Evolutionary conservation across 2,888 invertebrate genomes (phyloP).

Genomic region (Dryococelus australis): DNA sequence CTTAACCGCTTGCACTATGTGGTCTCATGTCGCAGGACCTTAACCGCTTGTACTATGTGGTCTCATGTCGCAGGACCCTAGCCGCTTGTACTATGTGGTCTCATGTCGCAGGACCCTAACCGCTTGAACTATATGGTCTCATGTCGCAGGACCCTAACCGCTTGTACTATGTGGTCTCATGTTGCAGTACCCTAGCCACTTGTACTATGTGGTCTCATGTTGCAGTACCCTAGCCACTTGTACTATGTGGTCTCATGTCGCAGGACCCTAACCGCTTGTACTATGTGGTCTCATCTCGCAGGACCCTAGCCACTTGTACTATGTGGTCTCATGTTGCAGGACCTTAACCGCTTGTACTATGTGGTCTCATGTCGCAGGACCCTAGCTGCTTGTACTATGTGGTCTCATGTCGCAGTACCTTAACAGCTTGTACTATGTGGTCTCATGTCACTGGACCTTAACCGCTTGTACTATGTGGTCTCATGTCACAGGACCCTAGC

Average conservation of each 20-base stretch:
- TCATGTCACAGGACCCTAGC: constrained; percentile 61
- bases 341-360: constrained; percentile 83
- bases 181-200: constrained; percentile 66
- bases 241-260: constrained; percentile 77
- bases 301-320: constrained; percentile 81
- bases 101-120: constrained; percentile 61
- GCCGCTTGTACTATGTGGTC: constrained; percentile 88
- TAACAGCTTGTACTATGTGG: constrained; percentile 89
- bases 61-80: constrained; percentile 60
- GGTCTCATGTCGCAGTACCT: constrained; percentile 60
- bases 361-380: constrained; percentile 63
- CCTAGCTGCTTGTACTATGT: constrained; percentile 87
- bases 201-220: constrained; percentile 81
- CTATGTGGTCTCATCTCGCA: constrained; percentile 70
- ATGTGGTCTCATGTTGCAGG: constrained; percentile 67
- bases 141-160: constrained; percentile 65
- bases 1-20: constrained; percentile 87
- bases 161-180: constrained; percentile 83
- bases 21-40: constrained; percentile 60
- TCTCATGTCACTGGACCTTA: constrained; percentile 60
- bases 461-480: constrained; percentile 88
- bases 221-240: constrained; percentile 70
- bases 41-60: constrained; percentile 89
- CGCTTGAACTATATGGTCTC: constrained; percentile 85
- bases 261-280: constrained; percentile 77